A percentile compares a stretch with the other conserved stretches of the same genome.
These are phyloP conservation scores for Platyscapa corneri DNA, from an alignment of 1,140 invertebrate genomes.

Conservation along the genomic window DNA sequence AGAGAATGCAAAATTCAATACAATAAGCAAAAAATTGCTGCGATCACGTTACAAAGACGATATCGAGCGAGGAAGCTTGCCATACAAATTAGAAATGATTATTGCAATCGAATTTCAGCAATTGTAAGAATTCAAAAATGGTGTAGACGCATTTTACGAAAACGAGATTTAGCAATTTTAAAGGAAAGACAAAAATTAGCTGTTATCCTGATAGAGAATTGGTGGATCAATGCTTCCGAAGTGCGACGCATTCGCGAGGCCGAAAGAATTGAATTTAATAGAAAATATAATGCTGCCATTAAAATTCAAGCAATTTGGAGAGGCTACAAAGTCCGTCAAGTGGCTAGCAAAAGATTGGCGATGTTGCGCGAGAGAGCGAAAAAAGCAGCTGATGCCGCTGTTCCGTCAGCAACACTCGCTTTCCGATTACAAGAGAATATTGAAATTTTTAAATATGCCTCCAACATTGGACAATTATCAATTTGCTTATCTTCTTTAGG, in stretches of 20 bases:
- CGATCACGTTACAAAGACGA: conserved; percentile 67
- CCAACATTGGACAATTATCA: conserved; percentile 60
- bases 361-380: conserved; percentile 72
- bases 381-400: conserved; percentile 70
- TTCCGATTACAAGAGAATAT: conserved; percentile 57
- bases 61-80: conserved; percentile 63
- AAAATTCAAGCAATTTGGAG: conserved; percentile 81
- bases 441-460: conserved; percentile 55
- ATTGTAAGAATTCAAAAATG: conserved; percentile 67
- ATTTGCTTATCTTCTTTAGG: conserved; percentile 63
- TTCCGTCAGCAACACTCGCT: conserved; percentile 56
- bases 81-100: conserved; percentile 60
- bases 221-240: conserved; percentile 53
- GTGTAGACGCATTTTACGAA: conserved; percentile 63
- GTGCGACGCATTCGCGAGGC: conserved; percentile 71
- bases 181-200: conserved; percentile 24
- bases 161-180: conserved; percentile 26
- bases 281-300: conserved; percentile 72
- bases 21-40: conserved; percentile 59
- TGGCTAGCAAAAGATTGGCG: conserved; percentile 62
- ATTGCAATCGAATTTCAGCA: conserved; percentile 56
- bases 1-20: conserved; percentile 64
- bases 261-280: conserved; percentile 63
- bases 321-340: conserved; percentile 75
- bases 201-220: conserved; percentile 51